phyloP scores from a whole-genome alignment of 2,888 invertebrate species.

The Meandrusa payeni region DNA sequence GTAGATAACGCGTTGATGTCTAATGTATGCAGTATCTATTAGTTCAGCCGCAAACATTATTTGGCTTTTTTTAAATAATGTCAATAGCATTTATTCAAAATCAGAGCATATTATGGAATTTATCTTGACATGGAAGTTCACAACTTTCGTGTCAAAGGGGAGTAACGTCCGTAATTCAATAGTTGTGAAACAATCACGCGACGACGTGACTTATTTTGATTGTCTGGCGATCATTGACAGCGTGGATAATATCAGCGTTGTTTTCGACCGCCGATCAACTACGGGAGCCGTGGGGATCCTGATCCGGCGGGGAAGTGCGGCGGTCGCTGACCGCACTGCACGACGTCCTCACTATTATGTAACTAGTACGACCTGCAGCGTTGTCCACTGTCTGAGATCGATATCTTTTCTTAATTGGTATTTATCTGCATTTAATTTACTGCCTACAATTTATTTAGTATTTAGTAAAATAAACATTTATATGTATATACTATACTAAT shows the following conservation, averaged over 20 bases:
- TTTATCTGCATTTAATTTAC: no score
- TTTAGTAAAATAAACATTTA: no score
- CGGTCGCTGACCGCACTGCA: constrained; percentile 55
- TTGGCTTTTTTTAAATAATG: no score
- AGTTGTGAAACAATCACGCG: constrained; percentile 38
- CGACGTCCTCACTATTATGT: constrained; percentile 57
- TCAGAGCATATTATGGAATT: no score
- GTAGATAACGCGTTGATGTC: constrained; percentile 57
- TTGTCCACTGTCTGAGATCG: constrained; percentile 9
- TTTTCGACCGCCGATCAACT: constrained; percentile 35
- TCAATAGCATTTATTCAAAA: no score
- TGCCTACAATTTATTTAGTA: no score
- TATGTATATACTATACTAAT: no score
- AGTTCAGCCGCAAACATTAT: no score
- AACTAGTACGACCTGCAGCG: constrained; percentile 43
- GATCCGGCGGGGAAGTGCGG: constrained; percentile 31
- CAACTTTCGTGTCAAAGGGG: constrained; percentile 39
- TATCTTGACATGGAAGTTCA: no score
- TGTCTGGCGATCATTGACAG: constrained; percentile 49
- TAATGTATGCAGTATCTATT: constrained; percentile 38
- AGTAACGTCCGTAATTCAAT: constrained; percentile 46
- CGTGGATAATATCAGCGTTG: constrained; percentile 57
- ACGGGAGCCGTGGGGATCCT: constrained; percentile 43
- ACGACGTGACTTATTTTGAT: constrained; percentile 50
- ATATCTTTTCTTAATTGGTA: constrained; percentile 9